phyloP scores from a whole-genome alignment of 2,797 vertebrate genomes.

The Acrocephalus scirpaceus region DNA sequence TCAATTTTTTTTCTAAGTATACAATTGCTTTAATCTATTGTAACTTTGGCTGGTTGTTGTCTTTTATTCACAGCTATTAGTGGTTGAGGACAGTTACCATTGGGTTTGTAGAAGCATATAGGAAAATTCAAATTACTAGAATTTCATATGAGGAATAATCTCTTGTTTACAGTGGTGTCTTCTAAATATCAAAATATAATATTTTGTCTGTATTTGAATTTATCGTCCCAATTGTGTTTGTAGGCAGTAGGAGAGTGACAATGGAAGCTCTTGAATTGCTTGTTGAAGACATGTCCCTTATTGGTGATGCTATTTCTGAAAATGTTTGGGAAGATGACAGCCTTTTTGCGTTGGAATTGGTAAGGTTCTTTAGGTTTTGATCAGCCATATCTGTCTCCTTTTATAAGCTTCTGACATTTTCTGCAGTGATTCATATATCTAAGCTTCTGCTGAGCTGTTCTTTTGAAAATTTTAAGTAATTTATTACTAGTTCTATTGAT shows the following conservation, averaged over 20 bases:
- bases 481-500: neutral
- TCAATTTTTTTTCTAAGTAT: neutral
- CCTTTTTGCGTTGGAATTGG: constrained; percentile 91
- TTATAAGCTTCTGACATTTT: neutral
- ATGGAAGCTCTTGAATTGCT: constrained; percentile 88
- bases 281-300: constrained; percentile 82
- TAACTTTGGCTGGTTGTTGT: neutral
- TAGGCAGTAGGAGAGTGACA: constrained; percentile 85
- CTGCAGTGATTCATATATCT: neutral
- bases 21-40: neutral
- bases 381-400: neutral
- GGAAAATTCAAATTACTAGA: neutral
- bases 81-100: neutral
- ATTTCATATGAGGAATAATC: neutral
- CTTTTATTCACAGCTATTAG: neutral
- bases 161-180: neutral
- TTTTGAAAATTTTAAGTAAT: neutral
- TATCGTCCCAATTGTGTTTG: neutral
- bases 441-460: neutral
- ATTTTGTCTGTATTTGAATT: neutral
- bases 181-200: neutral
- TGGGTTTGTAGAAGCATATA: neutral
- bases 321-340: constrained; percentile 94
- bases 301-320: constrained; percentile 86
- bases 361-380: constrained; percentile 74